Conservation (phyloP, 2,888 invertebrate species). For the Pachymerium ferrugineum region DNA sequence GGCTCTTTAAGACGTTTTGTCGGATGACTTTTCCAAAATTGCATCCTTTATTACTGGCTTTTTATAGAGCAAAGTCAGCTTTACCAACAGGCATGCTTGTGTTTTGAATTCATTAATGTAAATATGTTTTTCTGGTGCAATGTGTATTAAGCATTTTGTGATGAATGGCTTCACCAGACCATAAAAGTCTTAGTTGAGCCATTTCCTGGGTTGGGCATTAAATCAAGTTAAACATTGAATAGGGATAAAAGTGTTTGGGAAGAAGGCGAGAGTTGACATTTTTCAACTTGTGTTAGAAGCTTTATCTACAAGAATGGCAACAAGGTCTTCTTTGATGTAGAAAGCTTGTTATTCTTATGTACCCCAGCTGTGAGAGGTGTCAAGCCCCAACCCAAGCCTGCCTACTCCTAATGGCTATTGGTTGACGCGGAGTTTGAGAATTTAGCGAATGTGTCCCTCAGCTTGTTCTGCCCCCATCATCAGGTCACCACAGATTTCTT, state of each 20-base stretch:
- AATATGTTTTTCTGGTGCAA: slow-evolving; percentile 2
- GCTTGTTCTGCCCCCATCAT: background rate
- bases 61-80: background rate
- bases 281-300: background rate
- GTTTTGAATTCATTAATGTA: background rate
- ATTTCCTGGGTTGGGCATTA: background rate
- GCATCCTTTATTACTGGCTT: background rate
- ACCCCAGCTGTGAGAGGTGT: slow-evolving; percentile 13
- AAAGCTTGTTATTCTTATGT: background rate
- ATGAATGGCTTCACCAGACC: background rate
- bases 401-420: slow-evolving; percentile 1
- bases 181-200: background rate
- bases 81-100: background rate
- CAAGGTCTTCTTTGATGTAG: background rate
- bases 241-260: background rate
- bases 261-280: background rate
- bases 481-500: slow-evolving; percentile 1
- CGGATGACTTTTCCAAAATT: slow-evolving; percentile 2
- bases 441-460: background rate
- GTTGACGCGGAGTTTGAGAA: background rate
- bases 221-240: slow-evolving; percentile 15
- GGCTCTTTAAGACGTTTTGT: background rate
- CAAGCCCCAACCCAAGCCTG: background rate
- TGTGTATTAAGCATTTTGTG: slow-evolving; percentile 4
- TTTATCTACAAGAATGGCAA: background rate